Base-by-base conservation (phyloP, 2,113 vertebrate species). In the Aramus guarauna region DNA sequence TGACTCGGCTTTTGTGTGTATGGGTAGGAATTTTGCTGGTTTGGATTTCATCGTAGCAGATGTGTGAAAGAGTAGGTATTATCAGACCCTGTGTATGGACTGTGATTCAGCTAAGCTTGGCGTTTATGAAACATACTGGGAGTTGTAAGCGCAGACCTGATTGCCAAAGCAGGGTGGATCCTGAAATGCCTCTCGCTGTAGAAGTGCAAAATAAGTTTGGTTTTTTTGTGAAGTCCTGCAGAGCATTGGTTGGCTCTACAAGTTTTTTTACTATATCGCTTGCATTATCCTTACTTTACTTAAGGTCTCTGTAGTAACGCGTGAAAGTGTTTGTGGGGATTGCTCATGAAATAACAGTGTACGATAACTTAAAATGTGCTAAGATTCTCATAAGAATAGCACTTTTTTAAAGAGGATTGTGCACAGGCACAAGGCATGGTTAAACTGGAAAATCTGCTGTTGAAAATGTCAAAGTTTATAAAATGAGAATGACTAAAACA, bases 101-200 rank as follows among this genome's bases (percentile, higher is more conserved):
- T 86, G 59, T 77, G 47, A 64, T 84, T 92, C 76, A 85, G 69
- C 77, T 45, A 26, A 68, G 10, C 66, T 59, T 14, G 3, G 15
- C 39, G 43, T 87, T 62, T 43, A 22, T 71, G 63, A 79, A 73
- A 39, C 3, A 2, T 39, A 26, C 17, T 4, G 15, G 22, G 58
- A 73, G 39, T 45, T 86, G 1, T 37, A 74, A 66, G 32, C 34
- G 29, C 32, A 55, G 58, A 77, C 6, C 36, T 85, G 69, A 60
- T 85, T 73, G 41, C 30, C 34, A 24, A n/a, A 64, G 72, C 64
- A 48, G 37, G 12, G 17, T 15, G 21, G 20, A 53, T 83, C 32
- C 68, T 7, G 0, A 73, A 75, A 41, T 55, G 11, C 17, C 5
- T 76, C 22, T 79, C 0, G 0, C 17, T 80, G 63, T 30, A 41